Conservation (phyloP, 2,113 vertebrate species). For the Motacilla tschutschensis region DNA sequence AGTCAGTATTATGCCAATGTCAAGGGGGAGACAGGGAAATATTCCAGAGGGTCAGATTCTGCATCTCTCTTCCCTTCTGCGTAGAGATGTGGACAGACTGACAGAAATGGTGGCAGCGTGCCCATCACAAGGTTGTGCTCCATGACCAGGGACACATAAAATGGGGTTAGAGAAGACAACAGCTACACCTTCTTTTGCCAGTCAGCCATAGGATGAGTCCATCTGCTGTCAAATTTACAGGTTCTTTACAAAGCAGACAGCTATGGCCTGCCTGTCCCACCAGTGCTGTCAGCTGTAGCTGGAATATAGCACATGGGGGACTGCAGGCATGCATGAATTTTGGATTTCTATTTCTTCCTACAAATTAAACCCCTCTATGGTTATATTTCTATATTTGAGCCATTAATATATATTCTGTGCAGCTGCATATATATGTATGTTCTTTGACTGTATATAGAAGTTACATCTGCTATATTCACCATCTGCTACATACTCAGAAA, state of each 20-base stretch:
- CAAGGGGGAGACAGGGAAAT: not conserved
- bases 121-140: not conserved
- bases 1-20: not conserved
- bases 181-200: not conserved
- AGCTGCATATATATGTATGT: not conserved
- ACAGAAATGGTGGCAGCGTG: not conserved
- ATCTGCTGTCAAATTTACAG: not conserved
- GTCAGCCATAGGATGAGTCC: not conserved
- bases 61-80: not conserved
- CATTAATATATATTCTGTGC: not conserved
- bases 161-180: not conserved
- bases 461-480: slow-evolving; percentile 17
- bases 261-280: not conserved
- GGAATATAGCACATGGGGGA: not conserved
- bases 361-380: slow-evolving; percentile 12
- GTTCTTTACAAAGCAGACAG: not conserved
- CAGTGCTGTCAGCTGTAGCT: not conserved
- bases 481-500: slow-evolving; percentile 6
- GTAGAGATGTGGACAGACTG: not conserved
- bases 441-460: slow-evolving; percentile 7
- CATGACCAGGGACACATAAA: not conserved
- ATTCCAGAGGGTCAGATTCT: not conserved
- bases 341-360: slow-evolving; percentile 31
- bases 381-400: not conserved
- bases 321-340: not conserved